Conservation (phyloP, 1,140 invertebrate genomes). For the Drosophila novamexicana region DNA sequence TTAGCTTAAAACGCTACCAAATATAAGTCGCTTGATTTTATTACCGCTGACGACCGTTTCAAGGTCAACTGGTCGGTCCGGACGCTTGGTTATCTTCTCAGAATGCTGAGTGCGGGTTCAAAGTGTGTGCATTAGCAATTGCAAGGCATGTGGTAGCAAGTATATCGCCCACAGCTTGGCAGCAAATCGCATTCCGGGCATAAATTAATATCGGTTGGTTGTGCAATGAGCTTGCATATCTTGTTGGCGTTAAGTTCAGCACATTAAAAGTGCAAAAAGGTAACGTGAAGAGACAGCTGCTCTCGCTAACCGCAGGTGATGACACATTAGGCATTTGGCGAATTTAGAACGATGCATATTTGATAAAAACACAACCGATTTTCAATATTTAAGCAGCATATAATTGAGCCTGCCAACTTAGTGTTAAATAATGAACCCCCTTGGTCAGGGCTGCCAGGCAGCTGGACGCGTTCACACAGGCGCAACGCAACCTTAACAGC, state of each 20-base stretch:
- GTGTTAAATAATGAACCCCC: slow-evolving; percentile 33
- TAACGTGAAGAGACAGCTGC: slow-evolving; percentile 36
- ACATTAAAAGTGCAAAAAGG: slow-evolving; percentile 26
- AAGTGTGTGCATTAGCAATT: slow-evolving; percentile 18
- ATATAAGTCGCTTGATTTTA: neutral
- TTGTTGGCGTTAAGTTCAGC: slow-evolving; percentile 3
- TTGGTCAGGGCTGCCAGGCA: slow-evolving; percentile 23
- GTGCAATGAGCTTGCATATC: slow-evolving; percentile 2
- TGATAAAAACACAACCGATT: slow-evolving; percentile 25
- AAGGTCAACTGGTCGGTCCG: slow-evolving; percentile 21
- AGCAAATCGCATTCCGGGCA: slow-evolving; percentile 20
- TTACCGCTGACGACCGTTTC: neutral
- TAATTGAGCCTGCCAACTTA: slow-evolving; percentile 15
- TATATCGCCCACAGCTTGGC: slow-evolving; percentile 29
- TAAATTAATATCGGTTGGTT: slow-evolving; percentile 28
- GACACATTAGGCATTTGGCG: slow-evolving; percentile 7
- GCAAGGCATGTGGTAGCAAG: neutral
- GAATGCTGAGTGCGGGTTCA: slow-evolving; percentile 8
- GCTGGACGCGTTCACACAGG: slow-evolving; percentile 34
- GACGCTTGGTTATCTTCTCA: slow-evolving; percentile 21
- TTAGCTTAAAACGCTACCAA: slow-evolving; percentile 25
- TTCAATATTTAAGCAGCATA: slow-evolving; percentile 37
- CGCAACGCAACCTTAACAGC: slow-evolving; percentile 1
- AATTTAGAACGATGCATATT: slow-evolving; percentile 34
- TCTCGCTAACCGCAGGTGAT: slow-evolving; percentile 4